Evolutionary conservation across 2,888 invertebrate genomes (phyloP).

Genomic region (Drosophila phalerata): DNA sequence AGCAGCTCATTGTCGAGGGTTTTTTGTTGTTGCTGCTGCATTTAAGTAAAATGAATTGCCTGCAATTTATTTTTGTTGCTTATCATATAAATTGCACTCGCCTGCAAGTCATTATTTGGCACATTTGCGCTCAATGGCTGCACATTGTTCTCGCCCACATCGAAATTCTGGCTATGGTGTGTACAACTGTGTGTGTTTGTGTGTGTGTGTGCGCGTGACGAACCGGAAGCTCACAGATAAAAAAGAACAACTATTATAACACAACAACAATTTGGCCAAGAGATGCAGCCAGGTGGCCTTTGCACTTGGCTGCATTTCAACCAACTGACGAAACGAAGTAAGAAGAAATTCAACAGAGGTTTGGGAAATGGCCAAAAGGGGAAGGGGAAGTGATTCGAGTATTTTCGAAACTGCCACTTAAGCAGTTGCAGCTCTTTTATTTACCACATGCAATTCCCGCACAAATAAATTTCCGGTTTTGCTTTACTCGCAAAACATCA

Average conservation of each 20-base stretch:
- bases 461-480: conserved; percentile 54
- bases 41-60: conserved; percentile 82
- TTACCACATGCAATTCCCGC: conserved; percentile 43
- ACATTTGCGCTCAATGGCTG: conserved; percentile 81
- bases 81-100: conserved; percentile 82
- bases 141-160: conserved; percentile 70
- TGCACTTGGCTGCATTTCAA: conserved; percentile 73
- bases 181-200: conserved; percentile 5
- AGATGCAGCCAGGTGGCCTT: conserved; percentile 69
- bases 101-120: conserved; percentile 82
- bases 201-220: conserved; percentile 64
- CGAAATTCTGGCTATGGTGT: conserved; percentile 35
- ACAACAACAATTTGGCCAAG: conserved; percentile 47
- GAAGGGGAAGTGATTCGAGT: conserved; percentile 20
- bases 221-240: conserved; percentile 74
- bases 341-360: conserved; percentile 17
- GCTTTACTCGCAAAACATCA: conserved; percentile 5
- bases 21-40: conserved; percentile 47
- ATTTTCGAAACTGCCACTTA: conserved; percentile 58
- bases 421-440: conserved; percentile 55
- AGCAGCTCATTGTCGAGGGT: conserved; percentile 51
- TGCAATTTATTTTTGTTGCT: conserved; percentile 82
- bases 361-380: conserved; percentile 36
- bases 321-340: conserved; percentile 33
- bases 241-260: conserved; percentile 31